Percentiles rank a stretch among this genome's conserved stretches.
These are phyloP conservation scores for Crypturellus undulatus DNA, from an alignment of 2,113 vertebrate genomes.

Conservation along the genomic window DNA sequence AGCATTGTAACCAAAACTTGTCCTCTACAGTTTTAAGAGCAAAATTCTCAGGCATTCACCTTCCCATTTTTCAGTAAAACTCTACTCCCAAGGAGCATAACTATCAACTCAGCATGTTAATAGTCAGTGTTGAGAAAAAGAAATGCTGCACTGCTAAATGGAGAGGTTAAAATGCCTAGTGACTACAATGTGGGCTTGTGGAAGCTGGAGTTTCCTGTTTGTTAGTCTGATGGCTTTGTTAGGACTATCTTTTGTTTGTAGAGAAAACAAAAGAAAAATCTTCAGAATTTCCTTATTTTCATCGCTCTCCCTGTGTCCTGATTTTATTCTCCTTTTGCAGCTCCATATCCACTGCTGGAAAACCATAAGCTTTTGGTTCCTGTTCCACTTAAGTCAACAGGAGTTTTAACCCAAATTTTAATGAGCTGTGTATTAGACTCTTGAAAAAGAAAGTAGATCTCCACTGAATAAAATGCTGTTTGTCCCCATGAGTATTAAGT, in stretches of 20 bases:
- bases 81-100: conserved; percentile 23
- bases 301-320: not conserved
- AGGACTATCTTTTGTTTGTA: not conserved
- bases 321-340: not conserved
- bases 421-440: not conserved
- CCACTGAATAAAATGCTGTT: not conserved
- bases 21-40: conserved; percentile 29
- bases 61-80: conserved; percentile 39
- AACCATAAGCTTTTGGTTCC: not conserved
- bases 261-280: conserved; percentile 21
- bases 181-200: conserved; percentile 10
- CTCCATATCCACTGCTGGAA: not conserved
- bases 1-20: not conserved
- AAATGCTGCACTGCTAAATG: conserved; percentile 48
- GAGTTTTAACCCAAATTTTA: not conserved
- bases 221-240: conserved; percentile 23
- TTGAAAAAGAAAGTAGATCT: not conserved
- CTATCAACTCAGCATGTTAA: conserved; percentile 58
- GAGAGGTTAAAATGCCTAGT: conserved; percentile 55
- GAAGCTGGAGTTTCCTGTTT: conserved; percentile 40
- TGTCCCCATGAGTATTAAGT: not conserved
- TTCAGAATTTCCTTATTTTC: not conserved
- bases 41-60: conserved; percentile 44
- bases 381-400: not conserved
- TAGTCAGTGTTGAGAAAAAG: conserved; percentile 46